Base-by-base conservation (phyloP, 2,888 invertebrate genomes). In the Sesamia inferens region DNA sequence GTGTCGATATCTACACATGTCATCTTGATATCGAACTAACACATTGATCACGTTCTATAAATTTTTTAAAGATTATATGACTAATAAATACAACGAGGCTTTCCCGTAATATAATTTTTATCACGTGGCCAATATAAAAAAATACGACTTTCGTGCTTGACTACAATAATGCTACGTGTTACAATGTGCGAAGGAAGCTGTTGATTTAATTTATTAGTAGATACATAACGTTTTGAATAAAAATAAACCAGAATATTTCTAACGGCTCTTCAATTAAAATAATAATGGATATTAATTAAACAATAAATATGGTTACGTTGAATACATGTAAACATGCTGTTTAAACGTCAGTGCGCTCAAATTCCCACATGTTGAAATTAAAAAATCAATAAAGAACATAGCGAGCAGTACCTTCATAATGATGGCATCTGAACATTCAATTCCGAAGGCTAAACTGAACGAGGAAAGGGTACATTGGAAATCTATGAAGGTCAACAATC, bases 401-500 rank as follows among this genome's bases (percentile, higher is more conserved):
- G 71, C 66, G 59, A 71, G 58, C 68, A 51, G 14, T n/a, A 61
- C 54, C 71, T 81, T 47, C 63, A 59, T 81, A 69, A 58, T 66
- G 61, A 73, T 77, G 54, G 72, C 59, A 73, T 55, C 66, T 71
- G 69, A 76, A 81, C 78, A 72, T 74, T 76, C 69, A 74, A 71
- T 82, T 82, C 83, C 58, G 85, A 87, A 89, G 87, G 87, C 80
- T 85, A 83, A 85, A 84, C 83, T 87, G 87, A 88, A 89, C 83
- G 88, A 89, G 89, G 88, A 90, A 89, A 89, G 88, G 83, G 89
- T 86, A 88, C 81, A 87, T 90, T 84, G 87, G 85, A 89, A 88
- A 89, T 87, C 76, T 81, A 42, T 71, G 89, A 90, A 90, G 88
- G 89, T 87, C 87, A 85, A 85, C 77, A 83, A 86, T 87, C 84